phyloP scores from a whole-genome alignment of 1,140 invertebrate species.

The Drosophila saltans region DNA sequence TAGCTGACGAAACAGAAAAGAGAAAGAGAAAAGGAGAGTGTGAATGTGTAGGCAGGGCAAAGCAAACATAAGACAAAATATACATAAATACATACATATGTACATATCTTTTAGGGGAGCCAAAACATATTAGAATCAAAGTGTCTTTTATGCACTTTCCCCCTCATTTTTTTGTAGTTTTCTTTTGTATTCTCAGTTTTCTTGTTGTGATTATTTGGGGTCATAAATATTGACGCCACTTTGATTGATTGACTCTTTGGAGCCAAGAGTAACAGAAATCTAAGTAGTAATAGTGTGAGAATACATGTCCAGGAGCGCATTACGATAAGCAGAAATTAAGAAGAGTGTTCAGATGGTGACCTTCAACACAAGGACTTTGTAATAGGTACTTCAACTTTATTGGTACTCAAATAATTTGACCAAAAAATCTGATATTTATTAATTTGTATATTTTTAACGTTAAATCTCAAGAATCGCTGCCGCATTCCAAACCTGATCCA shows the following conservation, averaged over 20 bases:
- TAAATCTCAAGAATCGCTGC: too few species aligned
- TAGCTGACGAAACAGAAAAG: slow-evolving; percentile 54
- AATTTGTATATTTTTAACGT: too few species aligned
- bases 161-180: neutral
- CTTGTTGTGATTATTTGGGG: slow-evolving; percentile 70
- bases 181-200: neutral
- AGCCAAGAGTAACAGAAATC: neutral
- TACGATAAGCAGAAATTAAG: neutral
- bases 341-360: too few species aligned
- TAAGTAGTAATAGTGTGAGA: neutral
- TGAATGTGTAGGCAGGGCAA: slow-evolving; percentile 36
- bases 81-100: slow-evolving; percentile 19
- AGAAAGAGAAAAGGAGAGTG: slow-evolving; percentile 19
- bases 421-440: too few species aligned
- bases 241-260: slow-evolving; percentile 60
- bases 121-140: slow-evolving; percentile 68
- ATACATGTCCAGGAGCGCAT: neutral
- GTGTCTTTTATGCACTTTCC: slow-evolving; percentile 21
- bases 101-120: slow-evolving; percentile 16
- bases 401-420: too few species aligned
- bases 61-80: slow-evolving; percentile 51
- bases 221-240: slow-evolving; percentile 77
- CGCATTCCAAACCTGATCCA: neutral
- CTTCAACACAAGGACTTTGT: too few species aligned
- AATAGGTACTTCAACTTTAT: too few species aligned